Percentiles rank a stretch among this genome's conserved stretches.
These are phyloP conservation scores for Diploscapter pachys DNA, from an alignment of 1,140 invertebrate species.

Conservation along the genomic window DNA sequence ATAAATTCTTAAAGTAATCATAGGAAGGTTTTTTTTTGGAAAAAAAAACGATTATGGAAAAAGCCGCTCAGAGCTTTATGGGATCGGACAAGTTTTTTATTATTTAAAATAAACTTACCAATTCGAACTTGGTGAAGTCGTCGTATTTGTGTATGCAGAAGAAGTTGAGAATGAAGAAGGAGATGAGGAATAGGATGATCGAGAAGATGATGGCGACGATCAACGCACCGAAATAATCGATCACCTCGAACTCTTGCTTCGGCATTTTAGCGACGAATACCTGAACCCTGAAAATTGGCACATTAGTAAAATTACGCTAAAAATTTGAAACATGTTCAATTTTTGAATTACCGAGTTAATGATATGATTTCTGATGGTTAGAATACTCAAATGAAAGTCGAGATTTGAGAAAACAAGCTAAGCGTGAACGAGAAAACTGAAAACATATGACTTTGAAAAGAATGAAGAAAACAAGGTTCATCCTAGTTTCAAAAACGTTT, in stretches of 20 bases:
- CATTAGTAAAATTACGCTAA: too few relatives aligned
- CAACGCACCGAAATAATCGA: conserved; percentile 51
- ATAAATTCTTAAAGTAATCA: background rate
- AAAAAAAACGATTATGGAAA: background rate
- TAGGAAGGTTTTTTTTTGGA: conserved; percentile 7
- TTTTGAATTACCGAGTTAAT: too few relatives aligned
- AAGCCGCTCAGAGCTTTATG: background rate
- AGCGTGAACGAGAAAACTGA: too few relatives aligned
- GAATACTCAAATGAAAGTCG: background rate
- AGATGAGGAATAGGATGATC: conserved; percentile 44
- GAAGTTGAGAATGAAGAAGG: conserved; percentile 53
- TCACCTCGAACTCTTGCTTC: conserved; percentile 51
- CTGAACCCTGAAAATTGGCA: background rate
- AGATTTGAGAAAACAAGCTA: background rate
- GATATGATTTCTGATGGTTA: background rate
- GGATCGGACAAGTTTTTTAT: background rate
- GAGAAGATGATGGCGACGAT: conserved; percentile 50
- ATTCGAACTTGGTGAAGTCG: conserved; percentile 53
- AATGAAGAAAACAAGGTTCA: too few relatives aligned
- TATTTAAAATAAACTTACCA: conserved; percentile 34
- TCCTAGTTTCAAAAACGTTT: too few relatives aligned
- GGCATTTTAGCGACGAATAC: conserved; percentile 38
- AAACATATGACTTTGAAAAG: too few relatives aligned
- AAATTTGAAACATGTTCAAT: too few relatives aligned
- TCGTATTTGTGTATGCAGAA: conserved; percentile 55